A percentile compares a stretch with the other conserved stretches of the same genome.
These are phyloP conservation scores for Ylistrum balloti DNA, from an alignment of 1,140 invertebrate genomes.

Conservation along the genomic window DNA sequence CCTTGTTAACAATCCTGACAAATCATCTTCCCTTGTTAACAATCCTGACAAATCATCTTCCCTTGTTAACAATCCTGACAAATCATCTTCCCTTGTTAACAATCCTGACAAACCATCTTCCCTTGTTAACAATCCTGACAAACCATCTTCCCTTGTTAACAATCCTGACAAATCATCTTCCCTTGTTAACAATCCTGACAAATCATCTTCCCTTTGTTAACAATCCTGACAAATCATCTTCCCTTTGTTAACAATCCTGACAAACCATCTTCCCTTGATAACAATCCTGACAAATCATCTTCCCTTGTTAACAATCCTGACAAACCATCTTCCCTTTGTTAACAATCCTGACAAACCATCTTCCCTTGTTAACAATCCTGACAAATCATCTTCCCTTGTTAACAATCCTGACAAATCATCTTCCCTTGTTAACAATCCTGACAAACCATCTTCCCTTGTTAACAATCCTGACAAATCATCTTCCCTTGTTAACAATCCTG, in stretches of 20 bases:
- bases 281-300: too few species aligned
- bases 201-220: too few species aligned
- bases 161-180: too few species aligned
- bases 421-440: background rate
- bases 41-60: background rate
- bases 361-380: too few species aligned
- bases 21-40: background rate
- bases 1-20: background rate
- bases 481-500: background rate
- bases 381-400: too few species aligned
- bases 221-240: too few species aligned
- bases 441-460: background rate
- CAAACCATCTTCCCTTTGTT: too few species aligned
- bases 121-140: background rate
- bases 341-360: too few species aligned
- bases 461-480: background rate
- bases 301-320: too few species aligned
- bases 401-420: background rate
- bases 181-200: too few species aligned
- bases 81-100: background rate
- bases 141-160: background rate
- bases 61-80: background rate
- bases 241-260: too few species aligned
- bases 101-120: background rate
- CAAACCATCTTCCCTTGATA: too few species aligned